Evolutionary conservation across 2,888 invertebrate species (phyloP).

Genomic region (Cinara cedri): DNA sequence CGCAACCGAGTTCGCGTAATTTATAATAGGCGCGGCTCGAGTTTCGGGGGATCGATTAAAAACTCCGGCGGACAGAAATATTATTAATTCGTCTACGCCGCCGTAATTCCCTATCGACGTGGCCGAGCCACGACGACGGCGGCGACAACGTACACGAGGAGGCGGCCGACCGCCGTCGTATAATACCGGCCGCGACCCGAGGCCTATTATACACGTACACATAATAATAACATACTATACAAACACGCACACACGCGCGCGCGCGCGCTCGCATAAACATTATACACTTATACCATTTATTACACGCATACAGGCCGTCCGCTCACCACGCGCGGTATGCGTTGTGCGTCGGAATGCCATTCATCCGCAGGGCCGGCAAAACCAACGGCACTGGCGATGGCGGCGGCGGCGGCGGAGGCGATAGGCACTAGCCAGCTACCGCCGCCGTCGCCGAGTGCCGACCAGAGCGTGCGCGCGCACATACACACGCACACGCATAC

Average conservation of each 20-base stretch:
- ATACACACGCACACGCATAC: neutral
- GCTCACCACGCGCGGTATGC: constrained; percentile 10
- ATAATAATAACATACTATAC: too few relatives aligned
- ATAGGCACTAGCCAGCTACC: neutral
- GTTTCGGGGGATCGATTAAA: constrained; percentile 44
- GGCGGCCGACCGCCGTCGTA: too few relatives aligned
- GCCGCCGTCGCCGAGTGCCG: neutral
- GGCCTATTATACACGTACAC: neutral
- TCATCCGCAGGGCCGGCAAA: constrained; percentile 48
- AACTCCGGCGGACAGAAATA: neutral
- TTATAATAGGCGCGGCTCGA: constrained; percentile 44
- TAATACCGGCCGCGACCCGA: neutral
- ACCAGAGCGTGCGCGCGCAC: neutral
- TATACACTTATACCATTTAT: too few relatives aligned
- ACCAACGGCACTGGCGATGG: constrained; percentile 14
- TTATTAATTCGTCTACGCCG: neutral
- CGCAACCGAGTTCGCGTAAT: neutral
- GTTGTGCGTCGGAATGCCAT: constrained; percentile 43
- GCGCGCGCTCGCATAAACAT: neutral
- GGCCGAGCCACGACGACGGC: constrained; percentile 3
- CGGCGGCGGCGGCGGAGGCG: constrained; percentile 3
- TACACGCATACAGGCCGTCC: neutral
- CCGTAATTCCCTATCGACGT: constrained; percentile 15
- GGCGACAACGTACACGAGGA: neutral
- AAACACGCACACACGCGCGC: too few relatives aligned